A percentile compares a stretch with the other conserved stretches of the same genome.
These are phyloP conservation scores for Maconellicoccus hirsutus DNA, from an alignment of 1,140 invertebrate genomes.

Conservation along the genomic window DNA sequence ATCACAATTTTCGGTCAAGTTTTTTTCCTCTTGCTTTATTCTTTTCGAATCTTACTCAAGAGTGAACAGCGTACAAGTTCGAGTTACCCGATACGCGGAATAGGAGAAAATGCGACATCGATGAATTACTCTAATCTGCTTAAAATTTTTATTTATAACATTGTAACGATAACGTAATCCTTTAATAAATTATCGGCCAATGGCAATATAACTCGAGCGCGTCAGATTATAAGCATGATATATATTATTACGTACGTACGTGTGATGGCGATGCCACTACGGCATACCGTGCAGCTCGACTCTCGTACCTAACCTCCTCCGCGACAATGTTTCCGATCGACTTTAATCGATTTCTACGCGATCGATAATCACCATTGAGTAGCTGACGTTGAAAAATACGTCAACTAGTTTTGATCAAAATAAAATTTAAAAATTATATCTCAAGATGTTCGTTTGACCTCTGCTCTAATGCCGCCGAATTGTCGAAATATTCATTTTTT, in stretches of 20 bases:
- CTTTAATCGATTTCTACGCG: constrained; percentile 7
- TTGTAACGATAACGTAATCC: constrained; percentile 12
- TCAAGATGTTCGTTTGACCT: too few relatives aligned
- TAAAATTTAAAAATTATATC: too few relatives aligned
- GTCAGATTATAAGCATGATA: constrained; percentile 18
- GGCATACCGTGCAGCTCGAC: too few relatives aligned
- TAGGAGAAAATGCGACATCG: constrained; percentile 15
- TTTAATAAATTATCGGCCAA: constrained; percentile 16
- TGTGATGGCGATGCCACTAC: background rate
- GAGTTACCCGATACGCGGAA: background rate
- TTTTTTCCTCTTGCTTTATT: too few relatives aligned
- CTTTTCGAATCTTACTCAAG: too few relatives aligned
- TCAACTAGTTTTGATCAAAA: too few relatives aligned
- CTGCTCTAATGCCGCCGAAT: too few relatives aligned
- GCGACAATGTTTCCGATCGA: background rate
- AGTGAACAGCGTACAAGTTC: too few relatives aligned
- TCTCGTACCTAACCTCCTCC: background rate
- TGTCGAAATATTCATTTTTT: too few relatives aligned
- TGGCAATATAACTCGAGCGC: background rate
- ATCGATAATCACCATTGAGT: too few relatives aligned
- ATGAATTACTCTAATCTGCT: constrained; percentile 17
- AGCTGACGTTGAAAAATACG: too few relatives aligned
- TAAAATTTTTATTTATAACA: constrained; percentile 22
- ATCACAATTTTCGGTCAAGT: too few relatives aligned
- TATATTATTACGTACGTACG: background rate